Percentiles rank a stretch among this genome's conserved stretches.
phyloP scores from a whole-genome alignment of 2,888 invertebrate species.

The Drosophila bunnanda region DNA sequence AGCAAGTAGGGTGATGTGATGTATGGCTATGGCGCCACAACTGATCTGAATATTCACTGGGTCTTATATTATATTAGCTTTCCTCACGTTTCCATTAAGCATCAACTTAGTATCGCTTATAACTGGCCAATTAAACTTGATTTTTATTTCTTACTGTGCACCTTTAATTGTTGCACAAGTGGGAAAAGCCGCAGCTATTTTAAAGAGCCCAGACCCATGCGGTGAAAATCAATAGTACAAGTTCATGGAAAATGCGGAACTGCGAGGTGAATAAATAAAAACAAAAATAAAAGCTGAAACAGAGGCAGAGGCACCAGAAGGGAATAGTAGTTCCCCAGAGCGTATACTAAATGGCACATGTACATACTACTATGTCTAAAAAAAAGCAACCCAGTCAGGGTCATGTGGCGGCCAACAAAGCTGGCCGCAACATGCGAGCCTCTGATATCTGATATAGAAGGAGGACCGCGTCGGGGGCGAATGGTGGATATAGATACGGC shows the following conservation, averaged over 20 bases:
- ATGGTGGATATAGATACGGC: conserved; percentile 22
- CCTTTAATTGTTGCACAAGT: conserved; percentile 44
- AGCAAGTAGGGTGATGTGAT: conserved; percentile 4
- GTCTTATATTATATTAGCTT: not conserved
- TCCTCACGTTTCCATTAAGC: not conserved
- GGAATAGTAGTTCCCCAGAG: conserved; percentile 15
- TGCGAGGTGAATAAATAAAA: conserved; percentile 21
- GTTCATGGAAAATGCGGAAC: conserved; percentile 69
- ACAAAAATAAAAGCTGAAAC: conserved; percentile 21
- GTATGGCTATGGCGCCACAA: not conserved
- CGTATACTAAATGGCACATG: conserved; percentile 45
- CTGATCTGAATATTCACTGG: not conserved
- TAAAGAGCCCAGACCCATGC: conserved; percentile 24
- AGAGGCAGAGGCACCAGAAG: conserved; percentile 15
- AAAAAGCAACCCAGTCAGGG: conserved; percentile 40
- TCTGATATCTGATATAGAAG: conserved; percentile 43
- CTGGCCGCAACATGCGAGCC: conserved; percentile 51
- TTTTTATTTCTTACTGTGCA: conserved; percentile 6
- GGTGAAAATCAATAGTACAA: conserved; percentile 72
- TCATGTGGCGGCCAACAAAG: conserved; percentile 34
- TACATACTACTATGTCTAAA: conserved; percentile 15
- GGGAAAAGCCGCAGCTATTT: conserved; percentile 52
- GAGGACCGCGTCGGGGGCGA: conserved; percentile 5
- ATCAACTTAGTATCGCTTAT: not conserved
- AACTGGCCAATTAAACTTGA: not conserved